Conservation (phyloP, 1,140 invertebrate genomes). For the Protaetia brevitarsis region DNA sequence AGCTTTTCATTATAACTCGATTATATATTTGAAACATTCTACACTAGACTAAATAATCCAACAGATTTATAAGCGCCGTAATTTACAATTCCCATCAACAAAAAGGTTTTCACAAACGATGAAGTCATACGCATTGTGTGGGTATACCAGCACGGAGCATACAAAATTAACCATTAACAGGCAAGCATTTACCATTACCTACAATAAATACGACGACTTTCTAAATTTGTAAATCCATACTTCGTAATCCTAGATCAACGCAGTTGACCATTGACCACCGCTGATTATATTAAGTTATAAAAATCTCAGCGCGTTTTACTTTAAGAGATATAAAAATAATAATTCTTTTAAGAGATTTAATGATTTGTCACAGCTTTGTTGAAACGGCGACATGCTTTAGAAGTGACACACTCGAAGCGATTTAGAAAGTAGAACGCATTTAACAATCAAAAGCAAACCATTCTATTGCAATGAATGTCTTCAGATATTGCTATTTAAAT, state of each 20-base stretch:
- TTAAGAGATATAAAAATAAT: not conserved
- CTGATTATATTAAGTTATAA: too few species aligned
- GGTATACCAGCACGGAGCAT: not conserved
- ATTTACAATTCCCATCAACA: not conserved
- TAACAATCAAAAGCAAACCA: not conserved
- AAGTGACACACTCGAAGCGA: not conserved
- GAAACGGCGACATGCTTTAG: not conserved
- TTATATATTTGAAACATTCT: too few species aligned
- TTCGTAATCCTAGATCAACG: too few species aligned
- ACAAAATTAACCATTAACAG: not conserved
- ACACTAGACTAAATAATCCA: not conserved
- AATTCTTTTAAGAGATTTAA: not conserved
- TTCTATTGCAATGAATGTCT: not conserved
- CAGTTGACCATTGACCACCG: too few species aligned
- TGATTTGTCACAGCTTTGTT: not conserved
- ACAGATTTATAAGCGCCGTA: not conserved
- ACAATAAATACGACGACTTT: not conserved
- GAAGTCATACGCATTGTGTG: not conserved
- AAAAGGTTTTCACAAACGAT: not conserved
- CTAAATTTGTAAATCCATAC: slow-evolving; percentile 16
- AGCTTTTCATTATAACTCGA: too few species aligned
- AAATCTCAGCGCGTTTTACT: too few species aligned
- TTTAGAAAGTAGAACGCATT: slow-evolving; percentile 1
- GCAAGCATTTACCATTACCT: not conserved
- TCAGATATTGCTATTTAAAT: not conserved